Conservation (phyloP, 2,113 vertebrate species). For the Emydura subglobosa region DNA sequence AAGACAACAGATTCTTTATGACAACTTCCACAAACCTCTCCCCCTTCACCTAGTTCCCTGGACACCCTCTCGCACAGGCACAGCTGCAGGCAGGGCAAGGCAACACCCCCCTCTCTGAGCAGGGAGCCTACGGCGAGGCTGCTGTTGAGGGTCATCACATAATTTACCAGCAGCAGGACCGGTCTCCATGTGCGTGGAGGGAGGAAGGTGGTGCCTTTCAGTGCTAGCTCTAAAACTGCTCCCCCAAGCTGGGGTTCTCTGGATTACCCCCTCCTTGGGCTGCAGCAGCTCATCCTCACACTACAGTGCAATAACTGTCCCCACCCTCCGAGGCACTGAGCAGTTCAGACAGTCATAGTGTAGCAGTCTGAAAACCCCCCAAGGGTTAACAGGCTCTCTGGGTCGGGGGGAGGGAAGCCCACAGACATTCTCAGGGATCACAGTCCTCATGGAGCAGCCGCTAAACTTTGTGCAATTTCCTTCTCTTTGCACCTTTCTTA, state of each 20-base stretch:
- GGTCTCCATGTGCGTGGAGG: neutral
- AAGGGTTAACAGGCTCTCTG: neutral
- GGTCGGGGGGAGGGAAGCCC: neutral
- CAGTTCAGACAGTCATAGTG: neutral
- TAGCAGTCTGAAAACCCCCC: neutral
- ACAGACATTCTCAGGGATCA: neutral
- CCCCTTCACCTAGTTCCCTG: neutral
- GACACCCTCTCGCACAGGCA: rapidly evolving
- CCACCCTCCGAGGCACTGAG: neutral
- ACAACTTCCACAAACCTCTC: neutral
- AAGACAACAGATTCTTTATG: neutral
- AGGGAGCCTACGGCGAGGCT: neutral
- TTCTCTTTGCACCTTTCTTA: neutral
- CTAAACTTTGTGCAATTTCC: neutral
- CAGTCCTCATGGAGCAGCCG: neutral
- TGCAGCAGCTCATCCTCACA: slow-evolving; percentile 3
- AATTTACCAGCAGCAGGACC: neutral
- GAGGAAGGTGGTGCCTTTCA: neutral
- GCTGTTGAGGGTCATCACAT: neutral
- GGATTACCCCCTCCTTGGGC: neutral
- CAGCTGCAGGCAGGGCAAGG: neutral
- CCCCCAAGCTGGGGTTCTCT: neutral
- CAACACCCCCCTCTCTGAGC: neutral
- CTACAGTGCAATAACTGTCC: neutral
- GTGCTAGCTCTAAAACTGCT: rapidly evolving